Percentiles rank a stretch among this genome's conserved stretches.
phyloP scores from a whole-genome alignment of 1,140 invertebrate genomes.

The Forficula auricularia region DNA sequence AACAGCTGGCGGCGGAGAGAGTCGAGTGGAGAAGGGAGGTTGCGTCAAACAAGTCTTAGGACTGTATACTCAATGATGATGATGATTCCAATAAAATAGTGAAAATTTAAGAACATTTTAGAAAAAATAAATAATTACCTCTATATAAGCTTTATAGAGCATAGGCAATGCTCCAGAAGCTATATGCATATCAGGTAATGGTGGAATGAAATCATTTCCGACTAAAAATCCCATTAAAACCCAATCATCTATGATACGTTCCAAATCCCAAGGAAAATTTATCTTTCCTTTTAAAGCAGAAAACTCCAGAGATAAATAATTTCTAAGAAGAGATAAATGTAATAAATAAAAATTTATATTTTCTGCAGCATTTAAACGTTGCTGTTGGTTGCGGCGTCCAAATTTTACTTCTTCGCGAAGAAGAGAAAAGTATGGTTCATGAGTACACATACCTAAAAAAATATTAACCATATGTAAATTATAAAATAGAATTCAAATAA shows the following conservation, averaged over 20 bases:
- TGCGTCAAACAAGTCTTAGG: too few species aligned
- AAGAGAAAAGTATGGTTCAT: constrained; percentile 86
- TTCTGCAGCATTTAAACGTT: constrained; percentile 48
- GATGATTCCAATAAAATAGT: too few species aligned
- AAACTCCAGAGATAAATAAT: constrained; percentile 90
- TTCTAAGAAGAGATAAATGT: constrained; percentile 76
- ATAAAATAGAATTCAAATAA: too few species aligned
- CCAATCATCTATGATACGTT: constrained; percentile 21
- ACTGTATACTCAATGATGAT: too few species aligned
- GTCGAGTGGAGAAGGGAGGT: too few species aligned
- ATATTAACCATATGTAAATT: too few species aligned
- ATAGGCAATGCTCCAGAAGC: constrained; percentile 68
- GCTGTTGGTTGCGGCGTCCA: constrained; percentile 34
- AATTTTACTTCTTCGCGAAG: constrained; percentile 80
- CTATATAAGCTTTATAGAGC: constrained; percentile 76
- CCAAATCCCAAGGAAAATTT: constrained; percentile 59
- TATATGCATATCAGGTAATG: constrained; percentile 87
- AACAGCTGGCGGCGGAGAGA: too few species aligned
- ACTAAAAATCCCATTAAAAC: constrained; percentile 87
- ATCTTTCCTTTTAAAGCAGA: constrained; percentile 47
- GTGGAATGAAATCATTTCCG: constrained; percentile 94
- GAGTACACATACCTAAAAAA: constrained; percentile 40
- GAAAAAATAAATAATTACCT: constrained; percentile 31
- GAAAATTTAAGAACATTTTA: too few species aligned
- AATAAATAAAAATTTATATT: constrained; percentile 84